phyloP scores from a whole-genome alignment of 2,797 vertebrate species.

The Microctenopoma steveboyesi region DNA sequence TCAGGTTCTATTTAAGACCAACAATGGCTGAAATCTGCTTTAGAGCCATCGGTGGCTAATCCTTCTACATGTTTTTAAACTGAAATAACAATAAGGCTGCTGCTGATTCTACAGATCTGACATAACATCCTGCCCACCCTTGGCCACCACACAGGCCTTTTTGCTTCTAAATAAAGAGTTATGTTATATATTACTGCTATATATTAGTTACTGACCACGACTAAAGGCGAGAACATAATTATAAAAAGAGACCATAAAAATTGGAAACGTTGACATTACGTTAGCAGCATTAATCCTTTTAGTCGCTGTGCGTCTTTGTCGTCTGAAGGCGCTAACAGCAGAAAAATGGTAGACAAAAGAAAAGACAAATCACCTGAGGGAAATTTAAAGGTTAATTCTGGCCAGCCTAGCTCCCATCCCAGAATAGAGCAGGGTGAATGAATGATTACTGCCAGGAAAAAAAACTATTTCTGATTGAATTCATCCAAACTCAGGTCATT shows the following conservation, averaged over 20 bases:
- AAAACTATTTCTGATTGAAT: constrained; percentile 42
- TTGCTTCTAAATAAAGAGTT: constrained; percentile 38
- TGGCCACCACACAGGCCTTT: constrained; percentile 31
- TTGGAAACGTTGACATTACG: constrained; percentile 6
- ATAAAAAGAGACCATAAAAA: constrained; percentile 2
- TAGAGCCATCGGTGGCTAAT: background rate
- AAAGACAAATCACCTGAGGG: constrained; percentile 55
- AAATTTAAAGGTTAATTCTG: constrained; percentile 69
- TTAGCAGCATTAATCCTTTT: constrained; percentile 18
- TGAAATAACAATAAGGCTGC: constrained; percentile 8
- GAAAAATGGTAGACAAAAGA: constrained; percentile 23
- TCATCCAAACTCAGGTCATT: constrained; percentile 52
- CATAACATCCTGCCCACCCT: background rate
- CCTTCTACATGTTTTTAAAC: constrained; percentile 2
- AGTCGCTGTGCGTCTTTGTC: constrained; percentile 17
- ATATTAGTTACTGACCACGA: constrained; percentile 7
- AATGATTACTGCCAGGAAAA: constrained; percentile 47
- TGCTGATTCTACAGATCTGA: constrained; percentile 30
- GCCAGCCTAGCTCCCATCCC: constrained; percentile 58
- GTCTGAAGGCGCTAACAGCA: constrained; percentile 37
- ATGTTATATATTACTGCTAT: background rate
- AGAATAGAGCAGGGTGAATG: constrained; percentile 60
- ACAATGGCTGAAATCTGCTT: constrained; percentile 9
- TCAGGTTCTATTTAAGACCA: constrained; percentile 12
- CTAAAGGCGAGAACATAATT: background rate